phyloP scores from a whole-genome alignment of 2,888 invertebrate genomes.

The Ormyrus nitidulus region DNA sequence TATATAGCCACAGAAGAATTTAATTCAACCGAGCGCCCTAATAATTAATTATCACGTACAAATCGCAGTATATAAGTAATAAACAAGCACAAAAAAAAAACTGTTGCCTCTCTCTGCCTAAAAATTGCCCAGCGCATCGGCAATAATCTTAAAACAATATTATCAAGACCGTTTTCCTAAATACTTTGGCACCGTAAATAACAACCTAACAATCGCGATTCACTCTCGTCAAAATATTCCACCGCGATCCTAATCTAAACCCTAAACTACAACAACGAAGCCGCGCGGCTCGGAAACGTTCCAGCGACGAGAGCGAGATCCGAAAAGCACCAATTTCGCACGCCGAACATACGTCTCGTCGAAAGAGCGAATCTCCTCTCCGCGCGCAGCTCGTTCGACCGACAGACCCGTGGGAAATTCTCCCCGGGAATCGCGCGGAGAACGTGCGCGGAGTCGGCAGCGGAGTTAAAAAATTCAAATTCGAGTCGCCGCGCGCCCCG shows the following conservation, averaged over 20 bases:
- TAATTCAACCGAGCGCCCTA: slow-evolving; percentile 8
- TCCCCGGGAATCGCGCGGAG: neutral
- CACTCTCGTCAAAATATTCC: neutral
- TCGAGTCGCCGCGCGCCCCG: neutral
- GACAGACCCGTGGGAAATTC: slow-evolving; percentile 6
- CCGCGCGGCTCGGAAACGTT: neutral
- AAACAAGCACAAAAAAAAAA: slow-evolving; percentile 6
- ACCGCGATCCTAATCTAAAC: neutral
- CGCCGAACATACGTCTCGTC: neutral
- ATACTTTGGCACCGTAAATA: slow-evolving; percentile 35
- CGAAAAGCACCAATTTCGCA: neutral
- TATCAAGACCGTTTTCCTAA: slow-evolving; percentile 16
- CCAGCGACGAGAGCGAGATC: neutral
- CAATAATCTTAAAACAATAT: slow-evolving; percentile 24
- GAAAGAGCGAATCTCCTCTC: neutral
- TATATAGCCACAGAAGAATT: neutral
- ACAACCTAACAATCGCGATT: too few relatives aligned
- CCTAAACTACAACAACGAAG: neutral
- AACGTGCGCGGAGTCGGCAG: neutral
- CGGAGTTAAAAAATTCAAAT: neutral
- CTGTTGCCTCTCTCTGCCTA: slow-evolving; percentile 1
- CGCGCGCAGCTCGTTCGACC: neutral
- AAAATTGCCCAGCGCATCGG: neutral
- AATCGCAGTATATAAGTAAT: slow-evolving; percentile 1
- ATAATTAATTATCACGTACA: neutral